Conservation (phyloP, 2,797 vertebrate genomes). For the Coracias cyanogaster region DNA sequence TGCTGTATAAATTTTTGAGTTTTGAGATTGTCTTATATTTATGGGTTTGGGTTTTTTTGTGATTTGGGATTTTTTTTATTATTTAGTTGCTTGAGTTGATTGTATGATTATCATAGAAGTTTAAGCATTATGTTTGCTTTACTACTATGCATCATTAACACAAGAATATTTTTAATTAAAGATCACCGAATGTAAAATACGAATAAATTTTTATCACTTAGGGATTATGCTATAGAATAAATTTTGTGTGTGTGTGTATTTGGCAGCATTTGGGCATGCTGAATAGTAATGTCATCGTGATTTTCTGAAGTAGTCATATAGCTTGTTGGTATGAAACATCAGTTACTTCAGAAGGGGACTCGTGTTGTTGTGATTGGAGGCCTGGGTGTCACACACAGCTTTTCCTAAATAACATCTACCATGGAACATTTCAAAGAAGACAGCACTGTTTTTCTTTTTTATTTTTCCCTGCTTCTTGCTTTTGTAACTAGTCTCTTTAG, state of each 20-base stretch:
- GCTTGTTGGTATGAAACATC: neutral
- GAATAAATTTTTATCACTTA: constrained; percentile 43
- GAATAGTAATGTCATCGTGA: neutral
- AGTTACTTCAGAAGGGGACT: neutral
- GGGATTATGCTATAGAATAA: neutral
- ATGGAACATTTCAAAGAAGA: neutral
- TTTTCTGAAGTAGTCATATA: neutral
- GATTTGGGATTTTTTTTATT: neutral
- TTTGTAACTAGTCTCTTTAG: neutral
- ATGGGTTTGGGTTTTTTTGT: neutral
- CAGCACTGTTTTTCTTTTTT: neutral
- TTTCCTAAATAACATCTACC: neutral
- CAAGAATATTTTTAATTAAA: constrained; percentile 49
- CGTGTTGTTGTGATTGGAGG: neutral
- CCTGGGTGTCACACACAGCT: neutral
- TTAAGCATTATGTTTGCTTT: constrained; percentile 14
- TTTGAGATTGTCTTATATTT: neutral
- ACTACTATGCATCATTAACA: neutral
- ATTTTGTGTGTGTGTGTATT: neutral
- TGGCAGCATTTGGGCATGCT: neutral
- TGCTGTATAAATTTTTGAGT: neutral
- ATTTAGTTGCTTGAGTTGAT: neutral
- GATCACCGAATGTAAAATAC: constrained; percentile 38
- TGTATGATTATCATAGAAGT: neutral
- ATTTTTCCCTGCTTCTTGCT: neutral